Percentiles rank a stretch among this genome's conserved stretches.
Conservation (phyloP, 2,113 vertebrate genomes). For the Megaleporinus macrocephalus region DNA sequence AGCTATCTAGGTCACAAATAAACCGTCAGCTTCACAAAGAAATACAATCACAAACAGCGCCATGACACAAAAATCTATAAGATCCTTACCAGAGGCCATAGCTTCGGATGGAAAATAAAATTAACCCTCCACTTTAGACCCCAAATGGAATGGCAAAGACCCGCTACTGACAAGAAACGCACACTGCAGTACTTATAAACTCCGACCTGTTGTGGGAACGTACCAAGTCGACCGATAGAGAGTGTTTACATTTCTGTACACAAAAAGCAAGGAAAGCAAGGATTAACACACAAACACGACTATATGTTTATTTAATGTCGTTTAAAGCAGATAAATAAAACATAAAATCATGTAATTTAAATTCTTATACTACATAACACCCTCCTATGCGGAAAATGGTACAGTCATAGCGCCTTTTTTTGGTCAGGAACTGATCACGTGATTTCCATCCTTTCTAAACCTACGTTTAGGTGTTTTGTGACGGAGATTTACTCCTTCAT, state of each 20-base stretch:
- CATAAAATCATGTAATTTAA: neutral
- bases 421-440: neutral
- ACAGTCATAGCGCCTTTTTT: constrained; percentile 40
- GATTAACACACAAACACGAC: too few relatives aligned
- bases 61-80: neutral
- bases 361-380: neutral
- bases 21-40: neutral
- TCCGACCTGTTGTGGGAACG: constrained; percentile 40
- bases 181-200: constrained; percentile 69
- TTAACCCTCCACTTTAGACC: constrained; percentile 2
- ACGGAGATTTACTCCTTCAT: too few relatives aligned
- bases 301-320: neutral
- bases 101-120: constrained; percentile 58
- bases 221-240: neutral
- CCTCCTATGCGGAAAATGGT: constrained; percentile 53
- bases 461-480: too few relatives aligned
- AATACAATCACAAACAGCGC: neutral
- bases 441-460: neutral
- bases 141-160: constrained; percentile 61
- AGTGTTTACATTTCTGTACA: neutral
- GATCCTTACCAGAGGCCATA: constrained; percentile 78
- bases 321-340: neutral
- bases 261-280: neutral
- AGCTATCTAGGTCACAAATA: neutral
- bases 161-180: constrained; percentile 9